Conservation (phyloP, 2,888 invertebrate species). For the Agrotis exclamationis region DNA sequence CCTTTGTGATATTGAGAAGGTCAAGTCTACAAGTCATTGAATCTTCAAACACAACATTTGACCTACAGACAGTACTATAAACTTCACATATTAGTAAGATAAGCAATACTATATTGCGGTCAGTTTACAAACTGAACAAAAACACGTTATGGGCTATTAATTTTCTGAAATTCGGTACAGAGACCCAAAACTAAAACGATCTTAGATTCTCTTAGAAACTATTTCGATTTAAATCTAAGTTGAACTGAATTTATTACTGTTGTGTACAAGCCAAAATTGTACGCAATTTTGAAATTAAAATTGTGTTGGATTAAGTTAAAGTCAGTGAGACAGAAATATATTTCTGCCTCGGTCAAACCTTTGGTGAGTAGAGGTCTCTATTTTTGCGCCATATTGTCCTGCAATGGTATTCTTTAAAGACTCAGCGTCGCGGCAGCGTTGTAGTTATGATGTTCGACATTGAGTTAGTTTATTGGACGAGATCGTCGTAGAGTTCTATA, state of each 20-base stretch:
- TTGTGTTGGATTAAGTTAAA: background rate
- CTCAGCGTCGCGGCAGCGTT: too few relatives aligned
- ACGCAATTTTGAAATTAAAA: background rate
- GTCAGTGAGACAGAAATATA: background rate
- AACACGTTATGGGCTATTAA: background rate
- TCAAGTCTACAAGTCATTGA: background rate
- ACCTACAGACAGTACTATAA: slow-evolving; percentile 10
- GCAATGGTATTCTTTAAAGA: too few relatives aligned
- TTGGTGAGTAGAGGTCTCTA: too few relatives aligned
- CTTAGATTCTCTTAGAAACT: slow-evolving; percentile 19
- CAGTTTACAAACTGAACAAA: slow-evolving; percentile 3
- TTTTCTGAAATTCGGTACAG: slow-evolving; percentile 1
- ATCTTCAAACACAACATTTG: background rate
- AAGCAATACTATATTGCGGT: slow-evolving; percentile 1
- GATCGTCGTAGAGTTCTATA: too few relatives aligned
- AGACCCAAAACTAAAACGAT: slow-evolving; percentile 29
- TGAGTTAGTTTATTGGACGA: too few relatives aligned
- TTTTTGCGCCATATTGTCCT: too few relatives aligned
- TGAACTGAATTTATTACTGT: background rate
- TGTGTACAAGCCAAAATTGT: background rate
- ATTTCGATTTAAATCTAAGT: slow-evolving; percentile 39
- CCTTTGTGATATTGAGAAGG: too few relatives aligned
- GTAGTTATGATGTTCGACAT: too few relatives aligned
- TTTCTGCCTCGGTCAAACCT: background rate
- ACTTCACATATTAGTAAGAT: slow-evolving; percentile 7